Evolutionary conservation across 2,888 invertebrate genomes (phyloP), one percentile per base, ranked within the genome.

Genomic region (Caenorhabditis panamensis): DNA sequence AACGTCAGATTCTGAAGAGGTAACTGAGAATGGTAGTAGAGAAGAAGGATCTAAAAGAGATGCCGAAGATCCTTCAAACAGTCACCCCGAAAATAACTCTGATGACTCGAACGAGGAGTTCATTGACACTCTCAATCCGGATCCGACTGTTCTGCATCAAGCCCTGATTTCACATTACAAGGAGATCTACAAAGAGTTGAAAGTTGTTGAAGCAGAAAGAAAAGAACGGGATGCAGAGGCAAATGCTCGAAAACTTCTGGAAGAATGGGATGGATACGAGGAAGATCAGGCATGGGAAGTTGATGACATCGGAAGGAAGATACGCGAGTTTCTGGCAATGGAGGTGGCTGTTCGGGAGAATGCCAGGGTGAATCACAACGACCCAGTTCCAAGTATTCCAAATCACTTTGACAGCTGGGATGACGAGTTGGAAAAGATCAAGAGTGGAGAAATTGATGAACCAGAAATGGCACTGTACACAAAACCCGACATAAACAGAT

Each of bases 281-380:
- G 22, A n/a, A 16, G 28, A 51, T 5, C n/a, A 37, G 5, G 20
- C 16, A 28, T 66, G 75, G 66, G 56, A 31, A 13, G 44, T 24
- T 0, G 44, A 75, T 4, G 75, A 75, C 18, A 59, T 41, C 28
- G 64, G 69, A 18, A 24, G 64, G 22, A 63, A 56, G 26, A 41
- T 69, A 13, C 68, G 63, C 22, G 61, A 75, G 41, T 75, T 22
- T n/a, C 16, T 75, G 31, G 54, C 59, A 54, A 20, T 53, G 44
- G 26, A 59, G 0, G 2, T 31, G 37, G 53, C 59, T 4, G 24
- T 53, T 3, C 28, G 26, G 20, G 61, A 53, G 41, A 53, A 59
- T 3, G 20, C 6, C 22, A 22, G 24, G n/a, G n/a, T n/a, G n/a
- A n/a, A n/a, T n/a, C n/a, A n/a, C n/a, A n/a, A n/a, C n/a, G n/a